Conservation (phyloP, 2,888 invertebrate genomes). For the Himalopsyche japonica region DNA sequence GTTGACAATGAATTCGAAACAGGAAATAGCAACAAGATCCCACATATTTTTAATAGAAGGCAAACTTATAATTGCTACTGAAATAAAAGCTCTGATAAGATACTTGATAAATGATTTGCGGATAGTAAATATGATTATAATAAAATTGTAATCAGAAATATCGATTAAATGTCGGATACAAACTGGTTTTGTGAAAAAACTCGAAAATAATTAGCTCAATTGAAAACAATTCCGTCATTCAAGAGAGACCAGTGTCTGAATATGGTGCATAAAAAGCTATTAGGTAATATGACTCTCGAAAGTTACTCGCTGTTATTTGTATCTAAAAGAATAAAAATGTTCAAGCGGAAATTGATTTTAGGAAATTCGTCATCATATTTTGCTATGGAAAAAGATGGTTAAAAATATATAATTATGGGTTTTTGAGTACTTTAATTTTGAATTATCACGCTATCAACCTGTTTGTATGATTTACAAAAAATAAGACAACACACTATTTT, state of each 20-base stretch:
- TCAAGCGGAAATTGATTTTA: too few species aligned
- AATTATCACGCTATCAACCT: too few species aligned
- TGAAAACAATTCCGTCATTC: neutral
- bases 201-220: neutral
- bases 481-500: too few species aligned
- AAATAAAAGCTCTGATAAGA: neutral
- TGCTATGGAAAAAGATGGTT: too few species aligned
- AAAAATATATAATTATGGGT: too few species aligned
- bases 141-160: neutral
- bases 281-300: neutral
- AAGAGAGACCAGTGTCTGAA: neutral
- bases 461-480: too few species aligned
- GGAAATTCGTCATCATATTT: too few species aligned
- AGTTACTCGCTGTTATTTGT: neutral
- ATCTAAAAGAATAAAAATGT: too few species aligned
- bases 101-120: neutral
- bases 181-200: neutral
- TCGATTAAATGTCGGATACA: neutral
- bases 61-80: neutral
- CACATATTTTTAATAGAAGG: neutral
- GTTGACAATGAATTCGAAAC: too few species aligned
- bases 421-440: too few species aligned
- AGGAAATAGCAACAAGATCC: too few species aligned
- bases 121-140: neutral
- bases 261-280: neutral